Evolutionary conservation across 2,113 vertebrate genomes (phyloP).

Genomic region (Anthoscopus minutus): DNA sequence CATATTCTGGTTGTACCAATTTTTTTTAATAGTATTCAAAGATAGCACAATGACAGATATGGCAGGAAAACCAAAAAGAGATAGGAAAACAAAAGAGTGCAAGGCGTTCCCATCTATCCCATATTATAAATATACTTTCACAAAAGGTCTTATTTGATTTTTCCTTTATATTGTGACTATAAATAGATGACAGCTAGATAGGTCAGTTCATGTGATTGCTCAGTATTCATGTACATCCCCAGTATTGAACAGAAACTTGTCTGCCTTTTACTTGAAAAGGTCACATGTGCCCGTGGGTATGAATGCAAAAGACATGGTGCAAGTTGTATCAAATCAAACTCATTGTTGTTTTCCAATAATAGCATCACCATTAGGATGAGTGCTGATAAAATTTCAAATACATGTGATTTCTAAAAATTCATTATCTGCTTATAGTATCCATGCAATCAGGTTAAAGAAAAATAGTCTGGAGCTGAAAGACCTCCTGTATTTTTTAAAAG

Average conservation of each 20-base stretch:
- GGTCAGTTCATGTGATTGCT: not conserved
- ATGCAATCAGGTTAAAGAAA: not conserved
- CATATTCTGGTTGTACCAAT: not conserved
- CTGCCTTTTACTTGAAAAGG: not conserved
- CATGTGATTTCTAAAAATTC: not conserved
- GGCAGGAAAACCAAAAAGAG: not conserved
- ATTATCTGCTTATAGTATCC: not conserved
- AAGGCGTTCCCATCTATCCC: not conserved
- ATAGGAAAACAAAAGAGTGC: not conserved
- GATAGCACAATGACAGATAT: not conserved
- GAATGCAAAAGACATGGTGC: not conserved
- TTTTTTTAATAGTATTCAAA: not conserved
- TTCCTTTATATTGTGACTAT: not conserved
- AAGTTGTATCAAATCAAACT: not conserved
- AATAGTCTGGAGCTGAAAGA: constrained; percentile 18
- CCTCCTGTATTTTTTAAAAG: constrained; percentile 11
- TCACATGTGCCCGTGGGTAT: not conserved
- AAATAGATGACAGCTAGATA: not conserved
- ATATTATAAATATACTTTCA: not conserved
- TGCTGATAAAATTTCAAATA: constrained; percentile 16
- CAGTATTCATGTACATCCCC: not conserved
- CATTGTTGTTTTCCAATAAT: not conserved
- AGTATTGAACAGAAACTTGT: not conserved
- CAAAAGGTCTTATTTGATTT: not conserved
- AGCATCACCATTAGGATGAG: not conserved